Conservation (phyloP, 2,888 invertebrate genomes). For the Gandaritis pyraliata region DNA sequence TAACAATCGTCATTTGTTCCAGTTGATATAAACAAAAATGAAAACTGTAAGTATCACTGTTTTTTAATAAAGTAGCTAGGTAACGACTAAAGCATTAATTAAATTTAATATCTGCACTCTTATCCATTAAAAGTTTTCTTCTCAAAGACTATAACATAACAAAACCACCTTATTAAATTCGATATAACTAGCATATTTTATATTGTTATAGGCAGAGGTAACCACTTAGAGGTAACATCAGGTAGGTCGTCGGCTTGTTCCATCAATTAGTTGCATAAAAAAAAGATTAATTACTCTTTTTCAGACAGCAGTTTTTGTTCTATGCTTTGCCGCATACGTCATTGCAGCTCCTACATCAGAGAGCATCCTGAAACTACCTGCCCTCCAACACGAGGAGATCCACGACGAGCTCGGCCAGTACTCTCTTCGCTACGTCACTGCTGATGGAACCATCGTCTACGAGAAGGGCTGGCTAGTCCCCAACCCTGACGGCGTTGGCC, state of each 20-base stretch:
- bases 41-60: conserved; percentile 28
- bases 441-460: conserved; percentile 56
- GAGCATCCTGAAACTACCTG: conserved; percentile 45
- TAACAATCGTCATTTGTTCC: conserved; percentile 1
- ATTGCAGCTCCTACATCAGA: conserved; percentile 30
- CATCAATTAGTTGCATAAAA: no score
- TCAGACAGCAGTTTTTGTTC: conserved; percentile 29
- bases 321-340: conserved; percentile 24
- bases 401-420: conserved; percentile 61
- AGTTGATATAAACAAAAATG: conserved; percentile 11
- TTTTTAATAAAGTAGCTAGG: no score
- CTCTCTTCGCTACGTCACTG: conserved; percentile 58
- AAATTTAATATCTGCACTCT: no score
- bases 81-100: no score
- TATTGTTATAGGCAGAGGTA: no score
- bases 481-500: conserved; percentile 47
- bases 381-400: conserved; percentile 56
- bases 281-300: conserved; percentile 2
- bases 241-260: no score
- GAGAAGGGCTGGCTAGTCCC: conserved; percentile 56
- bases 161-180: no score
- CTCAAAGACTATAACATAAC: no score
- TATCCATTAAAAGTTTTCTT: no score
- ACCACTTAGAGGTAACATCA: no score
- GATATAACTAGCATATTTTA: no score